Conservation (phyloP, 2,113 vertebrate species). For the Erythrolamprus reginae region DNA sequence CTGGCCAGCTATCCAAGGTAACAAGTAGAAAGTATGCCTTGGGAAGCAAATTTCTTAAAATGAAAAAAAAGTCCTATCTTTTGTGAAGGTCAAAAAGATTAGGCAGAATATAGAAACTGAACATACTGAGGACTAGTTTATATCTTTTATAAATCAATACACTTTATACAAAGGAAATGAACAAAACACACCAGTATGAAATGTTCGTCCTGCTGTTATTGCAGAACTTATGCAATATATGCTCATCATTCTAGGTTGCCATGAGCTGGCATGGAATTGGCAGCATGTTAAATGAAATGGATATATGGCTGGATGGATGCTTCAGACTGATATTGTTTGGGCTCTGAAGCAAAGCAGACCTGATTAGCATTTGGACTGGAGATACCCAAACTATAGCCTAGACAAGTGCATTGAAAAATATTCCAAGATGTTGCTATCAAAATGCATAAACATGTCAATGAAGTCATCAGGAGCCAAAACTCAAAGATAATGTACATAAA, state of each 20-base stretch:
- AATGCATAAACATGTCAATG: background rate
- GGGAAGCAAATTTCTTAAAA: background rate
- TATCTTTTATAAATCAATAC: background rate
- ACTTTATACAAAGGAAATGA: conserved; percentile 18
- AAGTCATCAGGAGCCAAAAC: background rate
- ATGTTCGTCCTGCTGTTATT: conserved; percentile 1
- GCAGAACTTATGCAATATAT: background rate
- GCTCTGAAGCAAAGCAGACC: background rate
- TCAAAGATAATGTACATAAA: background rate
- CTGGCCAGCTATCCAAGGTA: background rate
- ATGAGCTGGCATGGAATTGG: background rate
- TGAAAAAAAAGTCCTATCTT: background rate
- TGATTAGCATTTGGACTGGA: background rate
- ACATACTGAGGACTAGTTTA: background rate
- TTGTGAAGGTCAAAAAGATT: background rate
- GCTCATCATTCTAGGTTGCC: background rate
- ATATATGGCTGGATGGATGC: background rate
- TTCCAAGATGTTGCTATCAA: background rate
- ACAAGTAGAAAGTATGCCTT: background rate
- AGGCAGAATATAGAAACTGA: background rate
- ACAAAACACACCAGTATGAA: conserved; percentile 9
- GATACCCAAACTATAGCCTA: background rate
- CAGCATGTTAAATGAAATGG: background rate
- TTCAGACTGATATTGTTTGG: background rate
- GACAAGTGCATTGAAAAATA: background rate